Evolutionary conservation across 2,113 vertebrate genomes (phyloP).

Genomic region (Sphyrna mokarran): DNA sequence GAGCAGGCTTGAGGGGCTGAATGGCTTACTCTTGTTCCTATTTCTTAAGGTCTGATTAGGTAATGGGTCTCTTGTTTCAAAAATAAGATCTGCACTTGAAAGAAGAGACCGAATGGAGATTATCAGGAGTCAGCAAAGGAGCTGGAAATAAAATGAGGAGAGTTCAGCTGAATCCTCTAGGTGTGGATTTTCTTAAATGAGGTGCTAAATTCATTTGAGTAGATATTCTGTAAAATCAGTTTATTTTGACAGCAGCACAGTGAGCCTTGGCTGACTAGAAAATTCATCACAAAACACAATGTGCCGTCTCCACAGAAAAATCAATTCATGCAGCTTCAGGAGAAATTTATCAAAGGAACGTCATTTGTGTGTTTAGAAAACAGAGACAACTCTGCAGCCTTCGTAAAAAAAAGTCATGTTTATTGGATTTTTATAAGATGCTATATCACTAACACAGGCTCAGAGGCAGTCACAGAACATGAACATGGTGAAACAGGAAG

Average conservation of each 20-base stretch:
- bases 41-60: not conserved
- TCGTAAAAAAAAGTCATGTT: slow-evolving; percentile 14
- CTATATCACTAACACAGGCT: slow-evolving; percentile 16
- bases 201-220: slow-evolving; percentile 22
- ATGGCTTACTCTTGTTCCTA: not conserved
- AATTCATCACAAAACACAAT: not conserved
- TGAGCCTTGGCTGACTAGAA: not conserved
- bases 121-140: slow-evolving; percentile 1
- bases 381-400: slow-evolving; percentile 27
- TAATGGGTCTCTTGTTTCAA: not conserved
- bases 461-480: not conserved
- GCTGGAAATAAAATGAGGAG: not conserved
- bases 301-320: not conserved
- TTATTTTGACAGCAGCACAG: slow-evolving; percentile 16
- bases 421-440: slow-evolving; percentile 31
- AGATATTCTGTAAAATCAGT: not conserved
- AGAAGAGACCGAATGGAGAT: not conserved
- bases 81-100: not conserved
- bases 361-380: slow-evolving; percentile 28
- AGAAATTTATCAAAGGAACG: slow-evolving; percentile 29
- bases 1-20: not conserved
- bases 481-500: not conserved
- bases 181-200: not conserved
- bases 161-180: not conserved
- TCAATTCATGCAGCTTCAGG: slow-evolving; percentile 24